These are phyloP conservation scores for Cyclopterus lumpus DNA, from an alignment of 2,797 vertebrate genomes.

Conservation along the genomic window DNA sequence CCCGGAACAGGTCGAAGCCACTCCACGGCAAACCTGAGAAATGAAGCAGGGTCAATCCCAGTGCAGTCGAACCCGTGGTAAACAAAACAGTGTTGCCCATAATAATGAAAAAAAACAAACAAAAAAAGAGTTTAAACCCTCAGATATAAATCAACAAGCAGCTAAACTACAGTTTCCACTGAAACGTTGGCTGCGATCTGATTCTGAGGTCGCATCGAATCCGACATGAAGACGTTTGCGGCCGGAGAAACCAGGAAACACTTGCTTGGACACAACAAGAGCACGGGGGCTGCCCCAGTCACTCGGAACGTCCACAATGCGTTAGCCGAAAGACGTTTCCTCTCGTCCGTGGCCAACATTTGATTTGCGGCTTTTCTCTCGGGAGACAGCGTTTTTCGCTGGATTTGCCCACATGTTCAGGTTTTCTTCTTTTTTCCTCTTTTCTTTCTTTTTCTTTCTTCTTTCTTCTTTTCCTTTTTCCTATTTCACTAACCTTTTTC, in stretches of 20 bases:
- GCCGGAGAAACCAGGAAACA: slow-evolving; percentile 26
- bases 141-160: slow-evolving; percentile 34
- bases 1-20: slow-evolving; percentile 47
- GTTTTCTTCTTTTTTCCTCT: neutral
- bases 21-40: neutral
- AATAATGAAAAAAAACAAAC: too few relatives aligned
- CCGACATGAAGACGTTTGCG: slow-evolving; percentile 38
- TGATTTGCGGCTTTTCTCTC: slow-evolving; percentile 70
- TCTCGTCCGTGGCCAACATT: slow-evolving; percentile 43
- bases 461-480: slow-evolving; percentile 36
- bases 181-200: slow-evolving; percentile 22
- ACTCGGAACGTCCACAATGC: slow-evolving; percentile 44
- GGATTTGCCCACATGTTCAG: slow-evolving; percentile 56
- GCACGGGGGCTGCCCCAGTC: slow-evolving; percentile 28
- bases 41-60: slow-evolving; percentile 22
- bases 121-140: neutral
- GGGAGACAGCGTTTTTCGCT: slow-evolving; percentile 53
- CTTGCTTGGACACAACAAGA: slow-evolving; percentile 31
- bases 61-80: slow-evolving; percentile 38
- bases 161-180: slow-evolving; percentile 9
- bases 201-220: slow-evolving; percentile 37
- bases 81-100: slow-evolving; percentile 48
- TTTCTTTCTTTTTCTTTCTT: neutral
- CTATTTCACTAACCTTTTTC: slow-evolving; percentile 56
- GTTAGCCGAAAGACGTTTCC: slow-evolving; percentile 31